Evolutionary conservation across 1,140 invertebrate species (phyloP), one percentile per base, ranked within the genome.

Genomic region (Catajapyx aquilonaris): DNA sequence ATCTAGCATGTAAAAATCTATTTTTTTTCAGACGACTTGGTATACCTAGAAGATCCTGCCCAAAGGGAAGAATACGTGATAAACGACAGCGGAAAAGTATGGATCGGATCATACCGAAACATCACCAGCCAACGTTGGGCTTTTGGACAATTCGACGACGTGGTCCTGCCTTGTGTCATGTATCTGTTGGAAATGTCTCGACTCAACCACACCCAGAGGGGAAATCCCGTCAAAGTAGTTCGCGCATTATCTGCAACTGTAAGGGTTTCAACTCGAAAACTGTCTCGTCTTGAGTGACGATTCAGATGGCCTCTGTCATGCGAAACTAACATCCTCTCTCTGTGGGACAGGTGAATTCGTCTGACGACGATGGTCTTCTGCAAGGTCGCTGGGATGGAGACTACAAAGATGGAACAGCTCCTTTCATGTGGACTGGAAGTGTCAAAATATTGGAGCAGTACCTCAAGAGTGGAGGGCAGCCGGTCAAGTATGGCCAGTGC

Each of bases 401-500:
- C 41, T 81, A 80, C 51, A 54, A 55, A 23, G 75, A 74, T 38
- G 78, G 75, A 5, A 68, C 64, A 15, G 61, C 69, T 1, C 62
- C 62, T 3, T 55, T 48, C 22, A 46, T 47, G 10, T 64, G 62
- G 61, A 60, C 50, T 38, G 63, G 60, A 16, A 54, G 50, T 40
- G 44, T 53, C 0, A 37, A 70, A 61, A 52, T 81, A 62, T 47
- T 62, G 63, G 30, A 68, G 54, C 23, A 62, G 40, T 63, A 55
- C 39, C 48, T 57, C 33, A 43, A 48, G 20, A 62, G 62, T n/a
- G 65, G 62, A 9, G 67, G 68, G 35, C 54, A 59, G 32, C 67
- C 76, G 1, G 76, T 83, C 2, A 73, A 75, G 52, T 85, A 74
- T 52, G 79, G 76, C 1, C 80, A 84, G 51, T 83, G 79, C 52